A percentile compares a stretch with the other conserved stretches of the same genome.
These are phyloP conservation scores for Turritopsis dohrnii DNA, from an alignment of 30 jellyfish, hydroid and myxozoan species.

Conservation along the genomic window DNA sequence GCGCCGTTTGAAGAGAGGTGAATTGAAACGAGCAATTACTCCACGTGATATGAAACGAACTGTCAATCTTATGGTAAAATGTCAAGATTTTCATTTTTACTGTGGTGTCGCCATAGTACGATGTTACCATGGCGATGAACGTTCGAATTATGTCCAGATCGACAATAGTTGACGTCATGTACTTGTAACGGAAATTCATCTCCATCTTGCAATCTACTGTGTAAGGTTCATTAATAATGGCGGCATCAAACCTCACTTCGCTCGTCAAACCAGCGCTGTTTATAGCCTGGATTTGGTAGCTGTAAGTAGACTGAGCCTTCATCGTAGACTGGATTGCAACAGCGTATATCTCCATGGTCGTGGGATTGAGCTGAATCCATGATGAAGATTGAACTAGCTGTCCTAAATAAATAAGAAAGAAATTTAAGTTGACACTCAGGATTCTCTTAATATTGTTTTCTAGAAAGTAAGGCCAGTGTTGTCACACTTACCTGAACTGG, in stretches of 20 bases:
- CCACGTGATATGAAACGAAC: constrained; percentile 27
- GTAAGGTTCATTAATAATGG: constrained; percentile 45
- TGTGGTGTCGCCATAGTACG: constrained; percentile 19
- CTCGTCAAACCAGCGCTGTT: constrained; percentile 59
- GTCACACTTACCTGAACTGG: constrained; percentile 23
- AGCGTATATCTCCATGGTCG: constrained; percentile 60
- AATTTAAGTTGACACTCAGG: background rate
- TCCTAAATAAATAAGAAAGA: background rate
- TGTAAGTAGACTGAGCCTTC: constrained; percentile 4
- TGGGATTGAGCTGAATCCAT: constrained; percentile 87
- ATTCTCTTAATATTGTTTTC: too few species aligned
- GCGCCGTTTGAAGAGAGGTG: constrained; percentile 5
- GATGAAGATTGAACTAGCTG: constrained; percentile 32
- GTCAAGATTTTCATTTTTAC: background rate
- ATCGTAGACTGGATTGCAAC: constrained; percentile 60
- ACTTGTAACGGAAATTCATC: constrained; percentile 26
- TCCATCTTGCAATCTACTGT: constrained; percentile 64
- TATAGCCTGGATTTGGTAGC: constrained; percentile 59
- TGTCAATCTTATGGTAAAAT: background rate
- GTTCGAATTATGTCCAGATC: constrained; percentile 28
- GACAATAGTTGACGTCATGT: constrained; percentile 1
- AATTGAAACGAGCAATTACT: constrained; percentile 33
- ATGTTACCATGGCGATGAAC: constrained; percentile 14
- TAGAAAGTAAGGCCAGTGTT: too few species aligned
- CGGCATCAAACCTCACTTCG: constrained; percentile 22